A percentile compares a stretch with the other conserved stretches of the same genome.
Conservation (phyloP, 2,113 vertebrate species). For the Colaptes auratus region DNA sequence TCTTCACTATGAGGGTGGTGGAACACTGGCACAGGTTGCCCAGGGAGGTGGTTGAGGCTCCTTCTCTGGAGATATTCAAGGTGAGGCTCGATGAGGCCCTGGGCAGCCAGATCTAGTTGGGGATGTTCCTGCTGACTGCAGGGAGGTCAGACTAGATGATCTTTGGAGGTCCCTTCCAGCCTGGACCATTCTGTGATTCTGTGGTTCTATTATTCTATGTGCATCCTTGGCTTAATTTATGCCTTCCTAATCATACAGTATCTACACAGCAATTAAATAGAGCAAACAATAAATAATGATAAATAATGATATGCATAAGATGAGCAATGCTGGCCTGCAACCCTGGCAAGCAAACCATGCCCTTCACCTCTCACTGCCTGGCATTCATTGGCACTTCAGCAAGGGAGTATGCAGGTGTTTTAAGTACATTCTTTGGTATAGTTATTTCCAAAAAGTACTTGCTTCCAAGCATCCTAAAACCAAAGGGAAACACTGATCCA, state of each 20-base stretch:
- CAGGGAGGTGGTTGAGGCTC: too few relatives aligned
- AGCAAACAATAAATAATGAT: background rate
- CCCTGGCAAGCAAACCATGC: background rate
- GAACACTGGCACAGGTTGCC: too few relatives aligned
- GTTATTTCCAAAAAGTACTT: background rate
- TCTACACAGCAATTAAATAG: background rate
- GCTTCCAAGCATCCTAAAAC: background rate
- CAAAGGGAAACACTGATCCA: background rate
- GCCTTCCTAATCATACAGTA: background rate
- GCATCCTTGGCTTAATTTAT: background rate
- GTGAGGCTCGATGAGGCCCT: too few relatives aligned
- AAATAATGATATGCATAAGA: accelerated
- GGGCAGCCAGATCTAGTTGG: too few relatives aligned
- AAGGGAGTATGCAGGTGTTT: background rate
- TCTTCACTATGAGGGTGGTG: too few relatives aligned
- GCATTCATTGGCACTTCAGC: background rate
- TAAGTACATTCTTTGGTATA: background rate
- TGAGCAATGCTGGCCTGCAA: background rate
- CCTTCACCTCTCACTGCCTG: background rate
- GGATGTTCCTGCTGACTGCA: too few relatives aligned
- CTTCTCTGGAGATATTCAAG: too few relatives aligned
- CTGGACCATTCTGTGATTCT: too few relatives aligned
- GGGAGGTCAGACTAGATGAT: too few relatives aligned
- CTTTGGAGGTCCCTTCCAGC: too few relatives aligned
- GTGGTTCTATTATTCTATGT: background rate